Percentiles rank a stretch among this genome's conserved stretches.
phyloP scores from a whole-genome alignment of 2,113 vertebrate species.

The Isichthys henryi region DNA sequence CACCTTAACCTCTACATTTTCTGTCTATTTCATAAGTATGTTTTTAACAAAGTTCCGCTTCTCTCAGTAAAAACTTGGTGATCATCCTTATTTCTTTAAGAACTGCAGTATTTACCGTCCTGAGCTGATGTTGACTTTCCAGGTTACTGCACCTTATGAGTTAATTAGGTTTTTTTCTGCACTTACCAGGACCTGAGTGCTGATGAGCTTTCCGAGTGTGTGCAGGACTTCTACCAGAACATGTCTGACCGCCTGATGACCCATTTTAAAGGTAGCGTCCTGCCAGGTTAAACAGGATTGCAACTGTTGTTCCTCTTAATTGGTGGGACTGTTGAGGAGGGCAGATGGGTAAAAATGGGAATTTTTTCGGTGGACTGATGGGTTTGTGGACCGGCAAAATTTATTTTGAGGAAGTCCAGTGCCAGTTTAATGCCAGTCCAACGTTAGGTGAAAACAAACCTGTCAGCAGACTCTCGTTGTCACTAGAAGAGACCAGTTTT shows the following conservation, averaged over 20 bases:
- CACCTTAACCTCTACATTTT: neutral
- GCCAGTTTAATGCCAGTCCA: no score
- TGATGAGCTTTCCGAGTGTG: constrained; percentile 86
- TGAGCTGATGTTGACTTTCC: neutral
- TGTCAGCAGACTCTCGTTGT: neutral
- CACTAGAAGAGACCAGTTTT: neutral
- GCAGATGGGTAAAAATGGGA: neutral
- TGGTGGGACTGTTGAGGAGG: neutral
- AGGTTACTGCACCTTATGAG: neutral
- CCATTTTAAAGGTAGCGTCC: constrained; percentile 78
- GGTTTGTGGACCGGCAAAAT: no score
- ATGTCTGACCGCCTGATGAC: constrained; percentile 78
- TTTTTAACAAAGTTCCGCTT: neutral
- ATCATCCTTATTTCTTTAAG: neutral
- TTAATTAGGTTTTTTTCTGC: constrained; percentile 18
- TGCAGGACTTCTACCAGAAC: constrained; percentile 93
- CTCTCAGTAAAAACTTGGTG: neutral
- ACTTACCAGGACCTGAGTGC: constrained; percentile 65
- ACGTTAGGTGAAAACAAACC: neutral
- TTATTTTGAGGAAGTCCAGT: no score
- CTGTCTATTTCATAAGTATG: neutral
- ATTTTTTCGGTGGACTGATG: no score
- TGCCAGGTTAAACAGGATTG: neutral
- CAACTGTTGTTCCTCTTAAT: neutral
- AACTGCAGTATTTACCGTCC: neutral